Percentiles rank a stretch among this genome's conserved stretches.
phyloP scores from a whole-genome alignment of 1,140 invertebrate species.

The Papilio glaucus region DNA sequence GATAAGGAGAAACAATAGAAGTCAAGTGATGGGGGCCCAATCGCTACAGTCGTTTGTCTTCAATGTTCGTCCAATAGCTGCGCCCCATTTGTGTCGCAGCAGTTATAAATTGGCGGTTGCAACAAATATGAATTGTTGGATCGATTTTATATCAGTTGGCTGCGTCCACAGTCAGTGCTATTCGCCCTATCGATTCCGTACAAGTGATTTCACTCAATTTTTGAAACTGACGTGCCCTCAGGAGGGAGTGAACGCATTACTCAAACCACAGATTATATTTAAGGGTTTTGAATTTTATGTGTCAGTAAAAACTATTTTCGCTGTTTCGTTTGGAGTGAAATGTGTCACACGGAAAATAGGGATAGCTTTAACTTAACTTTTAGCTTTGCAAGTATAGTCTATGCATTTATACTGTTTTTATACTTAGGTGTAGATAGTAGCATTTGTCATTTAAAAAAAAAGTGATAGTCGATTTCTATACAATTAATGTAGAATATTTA shows the following conservation, averaged over 20 bases:
- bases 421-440: no score
- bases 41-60: slow-evolving; percentile 70
- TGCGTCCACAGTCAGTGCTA: slow-evolving; percentile 47
- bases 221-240: slow-evolving; percentile 79
- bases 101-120: slow-evolving; percentile 76
- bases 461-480: no score
- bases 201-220: slow-evolving; percentile 82
- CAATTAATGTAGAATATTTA: no score
- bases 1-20: slow-evolving; percentile 49
- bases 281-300: slow-evolving; percentile 23
- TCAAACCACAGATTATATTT: slow-evolving; percentile 63
- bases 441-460: no score
- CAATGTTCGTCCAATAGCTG: slow-evolving; percentile 69
- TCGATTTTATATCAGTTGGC: slow-evolving; percentile 54
- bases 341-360: not conserved
- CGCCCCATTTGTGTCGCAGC: slow-evolving; percentile 73
- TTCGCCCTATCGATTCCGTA: slow-evolving; percentile 75
- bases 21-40: slow-evolving; percentile 55
- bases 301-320: slow-evolving; percentile 18
- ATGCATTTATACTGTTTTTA: no score
- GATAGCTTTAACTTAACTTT: not conserved
- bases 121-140: slow-evolving; percentile 65
- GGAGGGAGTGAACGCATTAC: slow-evolving; percentile 65
- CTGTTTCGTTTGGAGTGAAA: slow-evolving; percentile 1
- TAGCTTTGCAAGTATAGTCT: no score